Percentiles rank a stretch among this genome's conserved stretches.
Conservation (phyloP, 1,140 invertebrate genomes). For the Periplaneta americana region DNA sequence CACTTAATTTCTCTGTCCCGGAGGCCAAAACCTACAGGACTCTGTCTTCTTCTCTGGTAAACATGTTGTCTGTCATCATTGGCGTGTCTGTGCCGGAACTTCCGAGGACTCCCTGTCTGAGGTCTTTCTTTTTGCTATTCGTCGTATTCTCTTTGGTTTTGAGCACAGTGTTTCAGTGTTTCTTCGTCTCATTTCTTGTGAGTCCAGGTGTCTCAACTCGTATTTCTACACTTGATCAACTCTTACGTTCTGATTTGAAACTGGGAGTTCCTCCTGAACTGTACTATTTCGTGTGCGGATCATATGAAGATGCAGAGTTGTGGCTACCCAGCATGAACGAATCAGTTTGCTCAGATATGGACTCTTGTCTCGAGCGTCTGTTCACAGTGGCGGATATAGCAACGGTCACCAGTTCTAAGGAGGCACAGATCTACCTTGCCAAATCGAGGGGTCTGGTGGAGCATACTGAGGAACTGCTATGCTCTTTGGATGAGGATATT, state of each 20-base stretch:
- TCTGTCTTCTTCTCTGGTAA: not conserved
- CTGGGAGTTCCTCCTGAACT: not conserved
- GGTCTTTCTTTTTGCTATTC: not conserved
- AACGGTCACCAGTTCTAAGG: no score
- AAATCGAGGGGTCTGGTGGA: no score
- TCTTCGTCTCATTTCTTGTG: not conserved
- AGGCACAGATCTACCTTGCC: no score
- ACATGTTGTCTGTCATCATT: not conserved
- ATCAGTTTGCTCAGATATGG: not conserved
- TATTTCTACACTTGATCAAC: not conserved
- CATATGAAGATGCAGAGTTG: not conserved
- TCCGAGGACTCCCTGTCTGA: not conserved
- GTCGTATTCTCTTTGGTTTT: not conserved
- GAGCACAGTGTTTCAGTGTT: not conserved
- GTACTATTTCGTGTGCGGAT: no score
- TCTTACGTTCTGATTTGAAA: not conserved
- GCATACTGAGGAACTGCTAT: no score
- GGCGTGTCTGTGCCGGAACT: not conserved
- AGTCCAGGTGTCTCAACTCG: not conserved
- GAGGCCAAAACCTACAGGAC: not conserved
- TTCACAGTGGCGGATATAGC: no score
- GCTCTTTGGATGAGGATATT: no score
- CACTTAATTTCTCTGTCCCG: not conserved
- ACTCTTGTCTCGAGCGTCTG: not conserved
- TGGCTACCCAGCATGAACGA: no score